These are phyloP conservation scores for Gavialis gangeticus DNA, from an alignment of 2,113 vertebrate genomes.

Conservation along the genomic window DNA sequence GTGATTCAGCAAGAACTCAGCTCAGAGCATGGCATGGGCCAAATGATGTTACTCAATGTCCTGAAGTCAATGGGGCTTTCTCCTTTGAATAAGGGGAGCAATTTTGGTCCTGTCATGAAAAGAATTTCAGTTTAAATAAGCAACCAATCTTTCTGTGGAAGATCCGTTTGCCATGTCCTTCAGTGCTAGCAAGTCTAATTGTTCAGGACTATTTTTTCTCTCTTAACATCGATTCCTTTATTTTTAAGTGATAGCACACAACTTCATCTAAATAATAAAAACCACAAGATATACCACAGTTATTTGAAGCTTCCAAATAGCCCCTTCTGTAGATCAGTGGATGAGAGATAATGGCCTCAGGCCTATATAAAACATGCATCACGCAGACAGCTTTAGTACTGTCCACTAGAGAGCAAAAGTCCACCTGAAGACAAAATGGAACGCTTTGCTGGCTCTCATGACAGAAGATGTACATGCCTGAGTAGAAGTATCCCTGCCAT, in stretches of 20 bases:
- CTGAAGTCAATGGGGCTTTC: not conserved
- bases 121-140: conserved; percentile 36
- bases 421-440: not conserved
- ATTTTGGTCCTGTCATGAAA: not conserved
- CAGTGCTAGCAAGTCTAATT: conserved; percentile 16
- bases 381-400: not conserved
- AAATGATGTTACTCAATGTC: not conserved
- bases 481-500: not conserved
- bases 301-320: not conserved
- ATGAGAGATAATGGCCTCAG: not conserved
- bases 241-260: conserved; percentile 7
- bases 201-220: not conserved
- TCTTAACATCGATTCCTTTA: not conserved
- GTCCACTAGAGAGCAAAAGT: not conserved
- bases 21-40: not conserved
- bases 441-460: not conserved
- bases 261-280: not conserved
- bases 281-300: not conserved
- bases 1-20: accelerated
- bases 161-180: conserved; percentile 43
- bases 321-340: not conserved
- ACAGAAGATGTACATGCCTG: not conserved
- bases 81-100: not conserved
- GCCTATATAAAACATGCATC: not conserved
- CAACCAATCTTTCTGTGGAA: conserved; percentile 39